These are phyloP conservation scores for Crocidura indochinensis DNA, from an alignment of 2,797 vertebrate genomes.

Conservation along the genomic window DNA sequence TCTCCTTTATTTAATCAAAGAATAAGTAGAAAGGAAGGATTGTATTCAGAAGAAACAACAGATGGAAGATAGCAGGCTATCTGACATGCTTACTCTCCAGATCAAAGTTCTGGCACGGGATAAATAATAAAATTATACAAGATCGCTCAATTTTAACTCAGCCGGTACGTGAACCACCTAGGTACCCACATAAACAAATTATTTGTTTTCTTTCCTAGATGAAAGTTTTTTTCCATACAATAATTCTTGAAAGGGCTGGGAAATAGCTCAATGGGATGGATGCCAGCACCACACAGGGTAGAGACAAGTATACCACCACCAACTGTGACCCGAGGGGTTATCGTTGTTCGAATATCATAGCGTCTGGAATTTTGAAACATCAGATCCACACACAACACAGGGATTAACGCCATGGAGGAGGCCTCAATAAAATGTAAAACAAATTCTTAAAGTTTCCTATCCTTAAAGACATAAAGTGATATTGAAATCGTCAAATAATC, in stretches of 20 bases:
- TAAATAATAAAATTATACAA: neutral
- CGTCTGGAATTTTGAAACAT: too few relatives aligned
- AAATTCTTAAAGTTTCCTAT: neutral
- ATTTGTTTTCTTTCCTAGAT: neutral
- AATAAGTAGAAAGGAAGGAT: neutral
- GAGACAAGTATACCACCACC: too few relatives aligned
- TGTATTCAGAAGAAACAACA: neutral
- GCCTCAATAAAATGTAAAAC: neutral
- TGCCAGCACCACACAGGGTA: too few relatives aligned
- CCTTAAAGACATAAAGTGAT: neutral
- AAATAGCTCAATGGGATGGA: too few relatives aligned
- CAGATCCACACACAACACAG: too few relatives aligned
- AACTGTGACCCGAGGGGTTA: too few relatives aligned
- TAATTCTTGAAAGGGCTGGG: too few relatives aligned
- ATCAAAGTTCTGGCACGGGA: neutral
- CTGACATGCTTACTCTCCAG: neutral
- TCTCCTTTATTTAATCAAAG: constrained; percentile 19
- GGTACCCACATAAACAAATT: constrained; percentile 16
- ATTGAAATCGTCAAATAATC: neutral
- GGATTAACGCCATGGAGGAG: too few relatives aligned
- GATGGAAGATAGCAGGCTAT: neutral
- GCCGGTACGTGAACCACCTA: neutral
- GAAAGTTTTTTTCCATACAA: neutral
- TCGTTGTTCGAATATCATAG: too few relatives aligned
- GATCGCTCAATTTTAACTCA: constrained; percentile 6